These are phyloP conservation scores for Alcis repandata DNA, from an alignment of 2,888 invertebrate species.

Conservation along the genomic window DNA sequence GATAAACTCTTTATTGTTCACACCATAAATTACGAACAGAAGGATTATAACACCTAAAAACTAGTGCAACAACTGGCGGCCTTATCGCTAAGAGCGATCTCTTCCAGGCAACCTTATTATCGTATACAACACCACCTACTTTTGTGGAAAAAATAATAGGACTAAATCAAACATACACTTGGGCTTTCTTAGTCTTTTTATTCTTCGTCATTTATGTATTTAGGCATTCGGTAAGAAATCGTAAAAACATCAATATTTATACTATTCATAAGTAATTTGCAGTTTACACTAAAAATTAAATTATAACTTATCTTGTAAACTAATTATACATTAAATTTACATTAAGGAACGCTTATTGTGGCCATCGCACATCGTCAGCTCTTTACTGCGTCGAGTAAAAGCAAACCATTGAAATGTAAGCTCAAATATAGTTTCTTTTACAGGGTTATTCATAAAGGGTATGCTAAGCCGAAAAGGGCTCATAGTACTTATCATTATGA, in stretches of 20 bases:
- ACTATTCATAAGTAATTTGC: slow-evolving; percentile 16
- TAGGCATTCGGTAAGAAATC: slow-evolving; percentile 36
- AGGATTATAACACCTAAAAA: no score
- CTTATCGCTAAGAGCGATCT: no score
- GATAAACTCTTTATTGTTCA: no score
- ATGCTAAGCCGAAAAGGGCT: no score
- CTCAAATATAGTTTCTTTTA: no score
- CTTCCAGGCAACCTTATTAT: no score
- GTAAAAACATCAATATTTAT: slow-evolving; percentile 33
- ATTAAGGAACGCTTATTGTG: slow-evolving; percentile 4
- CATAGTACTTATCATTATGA: no score
- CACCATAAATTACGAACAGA: no score
- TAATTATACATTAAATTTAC: slow-evolving; percentile 10
- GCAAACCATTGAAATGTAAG: not conserved
- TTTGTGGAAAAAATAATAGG: not conserved
- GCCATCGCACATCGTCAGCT: not conserved
- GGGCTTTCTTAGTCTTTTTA: slow-evolving; percentile 21
- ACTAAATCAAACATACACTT: slow-evolving; percentile 10
- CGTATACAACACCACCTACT: no score
- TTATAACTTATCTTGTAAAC: not conserved
- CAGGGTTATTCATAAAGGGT: no score
- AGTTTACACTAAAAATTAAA: slow-evolving; percentile 9
- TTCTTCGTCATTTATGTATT: slow-evolving; percentile 21
- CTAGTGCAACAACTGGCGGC: no score
- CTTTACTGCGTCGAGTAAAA: not conserved